These are phyloP conservation scores for Neodontobutis hainanensis DNA, from an alignment of 2,113 vertebrate species.

Conservation along the genomic window DNA sequence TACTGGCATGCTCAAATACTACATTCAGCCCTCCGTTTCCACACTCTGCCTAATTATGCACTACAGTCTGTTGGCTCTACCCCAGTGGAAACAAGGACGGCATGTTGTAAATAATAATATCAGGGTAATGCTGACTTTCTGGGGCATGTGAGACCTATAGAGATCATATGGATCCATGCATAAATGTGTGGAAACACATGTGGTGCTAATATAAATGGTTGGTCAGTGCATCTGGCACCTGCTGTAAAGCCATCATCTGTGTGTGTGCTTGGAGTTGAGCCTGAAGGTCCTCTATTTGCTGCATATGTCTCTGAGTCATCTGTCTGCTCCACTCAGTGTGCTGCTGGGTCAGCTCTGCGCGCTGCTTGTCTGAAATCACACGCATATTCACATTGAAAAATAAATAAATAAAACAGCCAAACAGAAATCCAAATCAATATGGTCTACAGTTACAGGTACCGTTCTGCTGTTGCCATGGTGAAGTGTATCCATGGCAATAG, in stretches of 20 bases:
- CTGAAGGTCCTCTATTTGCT: slow-evolving; percentile 86
- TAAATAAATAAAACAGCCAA: slow-evolving; percentile 9
- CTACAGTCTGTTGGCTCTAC: slow-evolving; percentile 12
- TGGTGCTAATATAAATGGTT: neutral
- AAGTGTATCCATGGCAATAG: slow-evolving; percentile 74
- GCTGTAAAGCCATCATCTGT: slow-evolving; percentile 80
- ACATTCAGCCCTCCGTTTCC: slow-evolving; percentile 8
- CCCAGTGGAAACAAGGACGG: slow-evolving; percentile 1
- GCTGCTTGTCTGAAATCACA: slow-evolving; percentile 83
- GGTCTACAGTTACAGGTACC: slow-evolving; percentile 62
- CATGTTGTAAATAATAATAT: slow-evolving; percentile 2
- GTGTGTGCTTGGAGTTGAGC: slow-evolving; percentile 82
- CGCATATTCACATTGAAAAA: slow-evolving; percentile 29
- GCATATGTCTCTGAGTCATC: slow-evolving; percentile 86
- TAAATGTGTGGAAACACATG: neutral
- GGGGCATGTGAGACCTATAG: neutral
- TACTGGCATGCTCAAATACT: neutral
- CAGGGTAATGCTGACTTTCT: neutral
- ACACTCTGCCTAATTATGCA: slow-evolving; percentile 8
- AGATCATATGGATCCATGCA: neutral
- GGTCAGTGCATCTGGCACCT: slow-evolving; percentile 59
- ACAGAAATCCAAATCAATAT: slow-evolving; percentile 52
- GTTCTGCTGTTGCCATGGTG: slow-evolving; percentile 74
- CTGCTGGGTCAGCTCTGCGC: slow-evolving; percentile 86
- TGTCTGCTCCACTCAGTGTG: slow-evolving; percentile 81